Conservation (phyloP, 2,113 vertebrate species). For the Dendrocopos noguchii region DNA sequence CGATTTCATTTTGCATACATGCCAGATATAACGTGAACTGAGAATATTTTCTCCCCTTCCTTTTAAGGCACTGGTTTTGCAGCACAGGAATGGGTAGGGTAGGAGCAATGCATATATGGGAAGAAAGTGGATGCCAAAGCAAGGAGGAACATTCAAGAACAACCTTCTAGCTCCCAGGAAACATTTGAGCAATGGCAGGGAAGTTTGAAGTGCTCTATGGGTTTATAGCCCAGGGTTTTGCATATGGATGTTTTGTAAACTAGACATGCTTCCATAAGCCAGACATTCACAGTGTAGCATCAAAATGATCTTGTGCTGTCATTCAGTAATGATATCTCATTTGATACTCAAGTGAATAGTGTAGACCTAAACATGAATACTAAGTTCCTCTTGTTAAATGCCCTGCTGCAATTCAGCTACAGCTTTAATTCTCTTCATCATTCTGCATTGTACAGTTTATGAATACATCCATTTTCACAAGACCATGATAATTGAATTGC, state of each 20-base stretch:
- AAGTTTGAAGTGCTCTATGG: neutral
- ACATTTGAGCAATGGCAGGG: neutral
- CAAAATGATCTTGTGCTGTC: slow-evolving; percentile 44
- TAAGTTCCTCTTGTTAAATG: slow-evolving; percentile 33
- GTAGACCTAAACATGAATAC: slow-evolving; percentile 52
- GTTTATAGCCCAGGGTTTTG: neutral
- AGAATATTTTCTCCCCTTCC: neutral
- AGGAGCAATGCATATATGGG: neutral
- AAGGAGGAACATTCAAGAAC: slow-evolving; percentile 47
- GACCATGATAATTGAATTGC: slow-evolving; percentile 55
- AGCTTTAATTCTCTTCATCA: slow-evolving; percentile 60
- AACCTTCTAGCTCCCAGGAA: slow-evolving; percentile 12
- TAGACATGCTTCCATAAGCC: neutral
- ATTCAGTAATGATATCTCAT: slow-evolving; percentile 59
- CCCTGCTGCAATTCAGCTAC: slow-evolving; percentile 31
- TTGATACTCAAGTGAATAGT: slow-evolving; percentile 40
- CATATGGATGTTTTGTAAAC: slow-evolving; percentile 8
- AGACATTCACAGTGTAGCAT: neutral
- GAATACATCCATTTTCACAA: slow-evolving; percentile 64
- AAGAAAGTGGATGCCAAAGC: neutral
- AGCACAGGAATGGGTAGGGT: neutral
- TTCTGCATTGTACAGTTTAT: slow-evolving; percentile 53
- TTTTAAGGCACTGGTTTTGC: neutral
- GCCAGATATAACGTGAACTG: neutral
- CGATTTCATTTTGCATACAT: neutral